Evolutionary conservation across 2,113 vertebrate genomes (phyloP), one percentile per base, ranked within the genome.

Genomic region (Hippocampus barbouri): DNA sequence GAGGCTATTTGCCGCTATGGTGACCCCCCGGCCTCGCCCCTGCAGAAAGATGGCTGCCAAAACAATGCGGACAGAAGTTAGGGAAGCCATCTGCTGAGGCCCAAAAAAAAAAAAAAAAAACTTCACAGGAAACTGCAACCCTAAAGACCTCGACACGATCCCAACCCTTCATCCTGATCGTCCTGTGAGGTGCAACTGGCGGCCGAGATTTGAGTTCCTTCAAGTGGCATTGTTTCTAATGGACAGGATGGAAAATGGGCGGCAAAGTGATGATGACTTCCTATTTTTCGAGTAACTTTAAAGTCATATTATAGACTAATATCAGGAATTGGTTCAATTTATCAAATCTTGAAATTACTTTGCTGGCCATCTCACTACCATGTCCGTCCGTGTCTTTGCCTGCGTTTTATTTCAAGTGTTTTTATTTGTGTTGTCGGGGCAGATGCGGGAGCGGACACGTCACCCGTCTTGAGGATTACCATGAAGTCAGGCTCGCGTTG

Each of bases 1-100:
- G 60, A 61, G 72, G 66, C 79, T 57, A 81, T 75, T 75, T 71
- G 70, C 70, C 61, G 72, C 85, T 43, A 88, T 90, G 91, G 91
- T 86, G 86, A 82, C 77, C 51, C 47, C 72, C 81, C 86, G 5
- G 34, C 34, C 34, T 87, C 85, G 89, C 86, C 77, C 73, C 71
- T 54, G 30, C 74, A 82, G 60, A 82, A 85, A 85, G 83, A 89
- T 82, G 80, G 78, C 79, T 63, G 47, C 64, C 84, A 73, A 78
- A 73, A 89, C 82, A 89, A 88, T 84, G 67, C 80, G 69, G 63
- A 34, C 5, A 73, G 84, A 75, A 75, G 70, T 78, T 82, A 86
- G 85, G 86, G 83, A 78, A 81, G 84, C 89, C 91, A 92, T 93
- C 91, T 93, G 91, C 79, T 86, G 75, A 71, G 75, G 80, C 86